A percentile compares a stretch with the other conserved stretches of the same genome.
Conservation (phyloP, 2,888 invertebrate genomes). For the Dione juno region DNA sequence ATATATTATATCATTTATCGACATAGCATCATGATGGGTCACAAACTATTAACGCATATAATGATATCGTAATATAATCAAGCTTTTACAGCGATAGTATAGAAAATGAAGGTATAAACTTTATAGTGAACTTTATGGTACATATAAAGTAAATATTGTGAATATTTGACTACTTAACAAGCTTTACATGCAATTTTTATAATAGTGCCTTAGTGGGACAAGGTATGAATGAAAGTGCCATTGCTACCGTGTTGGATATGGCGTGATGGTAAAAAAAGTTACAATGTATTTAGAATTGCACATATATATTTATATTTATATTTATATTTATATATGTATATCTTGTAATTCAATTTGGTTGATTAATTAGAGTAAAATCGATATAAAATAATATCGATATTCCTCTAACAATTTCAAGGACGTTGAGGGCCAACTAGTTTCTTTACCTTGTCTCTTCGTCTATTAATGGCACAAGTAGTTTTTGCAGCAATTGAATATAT, state of each 20-base stretch:
- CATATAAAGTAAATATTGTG: conserved; percentile 23
- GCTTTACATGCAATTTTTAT: conserved; percentile 1
- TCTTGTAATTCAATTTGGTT: background rate
- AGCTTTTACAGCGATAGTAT: conserved; percentile 10
- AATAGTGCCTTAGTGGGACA: too few species aligned
- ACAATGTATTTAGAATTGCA: too few species aligned
- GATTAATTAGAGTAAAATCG: background rate
- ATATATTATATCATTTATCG: conserved; percentile 1
- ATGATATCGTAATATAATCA: conserved; percentile 26
- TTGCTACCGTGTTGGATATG: too few species aligned
- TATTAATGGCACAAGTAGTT: conserved; percentile 13
- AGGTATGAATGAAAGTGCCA: too few species aligned
- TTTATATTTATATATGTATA: background rate
- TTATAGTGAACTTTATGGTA: conserved; percentile 23
- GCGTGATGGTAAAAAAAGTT: too few species aligned
- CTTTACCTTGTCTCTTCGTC: conserved; percentile 10
- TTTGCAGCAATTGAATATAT: conserved; percentile 5
- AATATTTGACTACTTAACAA: conserved; percentile 2
- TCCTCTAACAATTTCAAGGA: conserved; percentile 13
- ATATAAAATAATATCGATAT: conserved; percentile 14
- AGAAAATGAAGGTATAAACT: conserved; percentile 29
- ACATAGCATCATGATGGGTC: conserved; percentile 3
- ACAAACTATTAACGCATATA: conserved; percentile 19
- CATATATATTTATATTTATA: too few species aligned
- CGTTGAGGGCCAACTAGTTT: conserved; percentile 17